Base-by-base conservation (phyloP, 1,140 invertebrate genomes). In the Latrodectus geometricus region DNA sequence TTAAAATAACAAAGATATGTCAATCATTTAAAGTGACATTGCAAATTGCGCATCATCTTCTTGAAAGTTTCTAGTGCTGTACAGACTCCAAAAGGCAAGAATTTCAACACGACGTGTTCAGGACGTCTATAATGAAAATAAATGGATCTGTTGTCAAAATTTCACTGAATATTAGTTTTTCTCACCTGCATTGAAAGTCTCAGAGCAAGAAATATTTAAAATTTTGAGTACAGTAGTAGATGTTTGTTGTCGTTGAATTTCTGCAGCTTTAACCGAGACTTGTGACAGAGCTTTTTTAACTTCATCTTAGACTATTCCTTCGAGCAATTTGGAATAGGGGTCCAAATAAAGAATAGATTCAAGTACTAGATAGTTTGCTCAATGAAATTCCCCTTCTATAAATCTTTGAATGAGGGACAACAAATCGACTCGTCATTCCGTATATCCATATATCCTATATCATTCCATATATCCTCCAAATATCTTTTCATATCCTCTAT, bases 41-140 rank as follows among this genome's bases (percentile, higher is more conserved):
- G 89, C 4, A 80, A 9, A 54, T 54, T 80, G 49, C 50, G 15
- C 35, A 91, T 89, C 7, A 87, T 69, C 52, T 89, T 52, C 52
- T 91, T 88, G 82, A 91, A 92, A 9, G 90, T 90, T 8, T 89
- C 88, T n/a, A 90, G 89, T 12, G 91, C 89, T 86, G 89, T 90
- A 20, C 76, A 87, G 35, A 92, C 88, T 1, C 91, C 91, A 82
- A 91, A 92, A 7, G 91, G 90, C 82, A 91, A 89, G 0, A 90
- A 77, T 9, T 82, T 89, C 69, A n/a, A 68, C 5, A 70, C 78
- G n/a, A 72, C 68, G 56, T 61, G 12, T 56, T 69, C 79, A 17
- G 79, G 50, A 17, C 68, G 52, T 82, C 68, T 69, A 61, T 21
- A 61, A 12, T 56, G 69, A 14, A 70, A 69, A n/a, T n/a, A 52